Conservation (phyloP, 2,113 vertebrate genomes). For the Aythya baeri region DNA sequence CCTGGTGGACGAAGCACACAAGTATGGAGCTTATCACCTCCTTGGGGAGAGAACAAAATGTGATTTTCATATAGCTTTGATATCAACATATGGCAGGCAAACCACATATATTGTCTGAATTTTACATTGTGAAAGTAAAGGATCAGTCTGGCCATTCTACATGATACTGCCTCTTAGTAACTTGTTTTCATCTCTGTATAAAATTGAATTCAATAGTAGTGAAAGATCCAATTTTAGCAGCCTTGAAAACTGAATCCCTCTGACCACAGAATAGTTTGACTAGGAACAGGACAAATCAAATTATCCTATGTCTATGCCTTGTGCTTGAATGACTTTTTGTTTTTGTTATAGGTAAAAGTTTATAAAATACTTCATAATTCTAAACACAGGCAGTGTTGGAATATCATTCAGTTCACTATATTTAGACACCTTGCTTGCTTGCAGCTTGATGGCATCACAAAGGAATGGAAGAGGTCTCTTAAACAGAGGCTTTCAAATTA, state of each 20-base stretch:
- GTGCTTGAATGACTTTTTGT: background rate
- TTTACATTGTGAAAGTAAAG: background rate
- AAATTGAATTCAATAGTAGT: background rate
- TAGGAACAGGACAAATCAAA: background rate
- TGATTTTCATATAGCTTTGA: background rate
- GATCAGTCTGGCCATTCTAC: background rate
- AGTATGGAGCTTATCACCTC: conserved; percentile 83
- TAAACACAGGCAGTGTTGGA: background rate
- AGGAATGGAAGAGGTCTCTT: background rate
- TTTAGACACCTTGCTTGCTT: background rate
- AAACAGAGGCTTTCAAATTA: background rate
- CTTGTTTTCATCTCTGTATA: background rate
- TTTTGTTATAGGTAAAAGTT: background rate
- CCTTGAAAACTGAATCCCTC: background rate
- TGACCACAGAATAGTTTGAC: background rate
- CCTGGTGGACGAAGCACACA: conserved; percentile 91
- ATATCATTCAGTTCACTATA: background rate
- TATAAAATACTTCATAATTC: background rate
- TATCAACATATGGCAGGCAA: background rate
- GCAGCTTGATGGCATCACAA: background rate
- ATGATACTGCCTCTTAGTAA: background rate
- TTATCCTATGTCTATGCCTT: background rate
- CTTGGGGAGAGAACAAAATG: conserved; percentile 67
- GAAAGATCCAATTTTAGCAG: background rate
- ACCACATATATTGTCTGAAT: background rate